Evolutionary conservation across 1,140 invertebrate genomes (phyloP).

Genomic region (Panulirus ornatus): DNA sequence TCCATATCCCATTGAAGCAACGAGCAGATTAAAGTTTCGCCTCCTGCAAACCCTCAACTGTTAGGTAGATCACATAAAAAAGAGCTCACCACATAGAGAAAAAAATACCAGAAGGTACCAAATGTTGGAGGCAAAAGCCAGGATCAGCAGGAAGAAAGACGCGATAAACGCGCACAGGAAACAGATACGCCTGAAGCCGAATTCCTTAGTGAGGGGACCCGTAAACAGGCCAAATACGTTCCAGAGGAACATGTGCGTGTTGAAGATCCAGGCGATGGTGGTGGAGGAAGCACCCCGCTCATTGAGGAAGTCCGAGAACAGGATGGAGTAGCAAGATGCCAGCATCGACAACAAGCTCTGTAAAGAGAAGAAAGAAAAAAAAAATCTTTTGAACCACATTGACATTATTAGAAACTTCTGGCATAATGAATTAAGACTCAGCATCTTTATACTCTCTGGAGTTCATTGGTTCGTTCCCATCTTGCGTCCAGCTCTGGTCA

Average conservation of each 20-base stretch:
- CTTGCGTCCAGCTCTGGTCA: no score
- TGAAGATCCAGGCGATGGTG: slow-evolving; percentile 50
- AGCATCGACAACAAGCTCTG: not conserved
- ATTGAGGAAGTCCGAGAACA: slow-evolving; percentile 43
- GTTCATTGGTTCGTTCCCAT: no score
- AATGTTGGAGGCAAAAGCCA: not conserved
- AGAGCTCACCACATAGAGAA: not conserved
- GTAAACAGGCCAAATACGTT: slow-evolving; percentile 20
- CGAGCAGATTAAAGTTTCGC: no score
- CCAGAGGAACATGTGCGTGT: slow-evolving; percentile 34
- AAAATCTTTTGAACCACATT: no score
- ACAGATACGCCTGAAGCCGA: slow-evolving; percentile 36
- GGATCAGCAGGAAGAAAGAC: not conserved
- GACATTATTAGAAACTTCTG: no score
- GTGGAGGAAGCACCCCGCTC: slow-evolving; percentile 10
- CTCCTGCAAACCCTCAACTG: no score
- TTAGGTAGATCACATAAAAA: no score
- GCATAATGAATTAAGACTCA: no score
- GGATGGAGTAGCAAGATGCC: slow-evolving; percentile 32
- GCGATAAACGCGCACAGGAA: not conserved
- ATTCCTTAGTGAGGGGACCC: slow-evolving; percentile 28
- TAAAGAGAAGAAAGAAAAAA: not conserved
- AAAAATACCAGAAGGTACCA: slow-evolving; percentile 12
- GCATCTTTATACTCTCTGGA: no score
- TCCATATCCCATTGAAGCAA: no score